Evolutionary conservation across 2,888 invertebrate species (phyloP).

Genomic region (Siphonodentalium dalli): DNA sequence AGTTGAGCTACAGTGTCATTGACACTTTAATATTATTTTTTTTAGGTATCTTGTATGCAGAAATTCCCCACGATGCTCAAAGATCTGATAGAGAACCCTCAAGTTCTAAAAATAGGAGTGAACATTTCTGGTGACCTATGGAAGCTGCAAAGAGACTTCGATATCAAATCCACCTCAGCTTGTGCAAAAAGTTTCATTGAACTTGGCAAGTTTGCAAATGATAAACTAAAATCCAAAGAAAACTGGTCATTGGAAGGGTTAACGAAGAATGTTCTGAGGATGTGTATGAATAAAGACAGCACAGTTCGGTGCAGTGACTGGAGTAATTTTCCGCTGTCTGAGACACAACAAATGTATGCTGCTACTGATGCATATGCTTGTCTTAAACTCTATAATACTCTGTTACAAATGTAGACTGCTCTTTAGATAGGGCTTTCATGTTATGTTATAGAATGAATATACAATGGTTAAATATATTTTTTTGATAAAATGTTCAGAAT

Average conservation of each 20-base stretch:
- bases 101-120: constrained; percentile 44
- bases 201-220: constrained; percentile 40
- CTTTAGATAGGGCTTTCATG: no score
- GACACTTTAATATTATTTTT: no score
- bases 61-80: constrained; percentile 38
- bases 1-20: no score
- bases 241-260: constrained; percentile 53
- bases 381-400: constrained; percentile 28
- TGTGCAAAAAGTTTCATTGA: constrained; percentile 38
- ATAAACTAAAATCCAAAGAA: constrained; percentile 41
- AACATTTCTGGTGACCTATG: constrained; percentile 49
- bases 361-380: constrained; percentile 48
- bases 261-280: constrained; percentile 39
- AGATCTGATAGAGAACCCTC: constrained; percentile 32
- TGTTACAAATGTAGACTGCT: constrained; percentile 20
- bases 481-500: no score
- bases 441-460: no score
- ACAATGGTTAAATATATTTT: no score
- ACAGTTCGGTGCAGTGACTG: constrained; percentile 43
- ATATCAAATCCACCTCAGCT: constrained; percentile 36
- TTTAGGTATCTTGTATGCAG: constrained; percentile 43
- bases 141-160: constrained; percentile 51
- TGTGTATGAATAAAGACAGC: constrained; percentile 41
- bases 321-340: constrained; percentile 43
- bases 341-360: constrained; percentile 45